These are phyloP conservation scores for Trachelus iudaicus DNA, from an alignment of 2,888 invertebrate genomes.

Conservation along the genomic window DNA sequence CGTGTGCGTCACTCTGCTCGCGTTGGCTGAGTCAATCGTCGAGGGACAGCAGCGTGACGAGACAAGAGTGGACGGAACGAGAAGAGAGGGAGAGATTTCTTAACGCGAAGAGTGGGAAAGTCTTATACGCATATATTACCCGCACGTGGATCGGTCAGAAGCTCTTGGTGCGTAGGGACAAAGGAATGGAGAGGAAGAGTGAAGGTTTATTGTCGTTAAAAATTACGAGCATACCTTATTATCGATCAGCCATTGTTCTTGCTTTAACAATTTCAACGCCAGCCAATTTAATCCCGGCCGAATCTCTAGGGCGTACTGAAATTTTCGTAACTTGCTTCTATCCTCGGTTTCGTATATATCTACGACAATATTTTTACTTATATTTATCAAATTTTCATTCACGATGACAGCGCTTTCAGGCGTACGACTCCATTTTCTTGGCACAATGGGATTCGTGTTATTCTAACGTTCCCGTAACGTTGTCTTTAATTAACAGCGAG, in stretches of 20 bases:
- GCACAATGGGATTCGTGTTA: not conserved
- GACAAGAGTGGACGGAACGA: not conserved
- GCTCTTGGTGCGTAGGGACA: not conserved
- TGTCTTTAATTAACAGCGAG: not conserved
- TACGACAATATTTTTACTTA: not conserved
- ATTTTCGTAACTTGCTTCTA: not conserved
- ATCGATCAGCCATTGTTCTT: not conserved
- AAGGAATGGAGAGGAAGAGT: not conserved
- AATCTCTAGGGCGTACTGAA: not conserved
- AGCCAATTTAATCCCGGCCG: not conserved
- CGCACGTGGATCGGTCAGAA: not conserved
- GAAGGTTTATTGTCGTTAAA: not conserved
- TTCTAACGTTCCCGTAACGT: not conserved
- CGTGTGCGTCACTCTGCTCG: slow-evolving; percentile 32
- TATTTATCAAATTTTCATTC: not conserved
- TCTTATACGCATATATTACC: not conserved
- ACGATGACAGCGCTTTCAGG: not conserved
- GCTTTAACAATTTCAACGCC: not conserved
- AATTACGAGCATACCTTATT: not conserved
- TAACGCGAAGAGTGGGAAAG: not conserved
- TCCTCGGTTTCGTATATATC: not conserved
- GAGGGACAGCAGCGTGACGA: slow-evolving; percentile 1
- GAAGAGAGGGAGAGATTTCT: not conserved
- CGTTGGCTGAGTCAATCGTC: slow-evolving; percentile 33
- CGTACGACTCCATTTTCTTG: not conserved